Conservation (phyloP, 1,140 invertebrate species). For the Achroia grisella region DNA sequence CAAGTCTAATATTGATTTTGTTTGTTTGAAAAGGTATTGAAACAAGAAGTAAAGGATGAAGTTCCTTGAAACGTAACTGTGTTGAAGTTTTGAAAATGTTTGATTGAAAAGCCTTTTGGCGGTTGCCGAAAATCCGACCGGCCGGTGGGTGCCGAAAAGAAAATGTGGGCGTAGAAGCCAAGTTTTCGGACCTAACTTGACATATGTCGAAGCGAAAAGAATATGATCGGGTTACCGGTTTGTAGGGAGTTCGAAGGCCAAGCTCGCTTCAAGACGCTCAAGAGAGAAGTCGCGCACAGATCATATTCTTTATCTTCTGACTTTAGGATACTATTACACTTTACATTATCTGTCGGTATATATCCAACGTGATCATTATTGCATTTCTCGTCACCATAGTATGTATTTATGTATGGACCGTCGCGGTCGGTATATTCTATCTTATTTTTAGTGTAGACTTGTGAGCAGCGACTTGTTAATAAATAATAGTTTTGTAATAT, state of each 20-base stretch:
- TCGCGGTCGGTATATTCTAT: constrained; percentile 6
- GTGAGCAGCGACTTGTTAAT: constrained; percentile 67
- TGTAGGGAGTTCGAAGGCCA: constrained; percentile 29
- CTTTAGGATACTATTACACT: constrained; percentile 15
- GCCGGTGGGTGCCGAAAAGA: constrained; percentile 37
- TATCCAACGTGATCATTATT: constrained; percentile 30
- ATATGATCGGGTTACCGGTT: constrained; percentile 50
- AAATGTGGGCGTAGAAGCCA: constrained; percentile 34
- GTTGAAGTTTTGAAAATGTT: constrained; percentile 71
- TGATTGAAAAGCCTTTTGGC: constrained; percentile 57
- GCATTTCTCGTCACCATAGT: constrained; percentile 46
- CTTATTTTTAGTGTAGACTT: constrained; percentile 56
- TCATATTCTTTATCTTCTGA: constrained; percentile 64
- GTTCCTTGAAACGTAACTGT: constrained; percentile 71
- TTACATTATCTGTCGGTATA: constrained; percentile 2
- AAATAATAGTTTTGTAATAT: constrained; percentile 65
- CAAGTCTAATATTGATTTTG: constrained; percentile 75
- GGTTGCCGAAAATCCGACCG: constrained; percentile 43
- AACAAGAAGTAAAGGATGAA: constrained; percentile 76
- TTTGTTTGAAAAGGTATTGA: constrained; percentile 76
- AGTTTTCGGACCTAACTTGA: constrained; percentile 30
- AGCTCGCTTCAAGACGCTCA: constrained; percentile 37
- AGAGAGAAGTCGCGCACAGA: constrained; percentile 49
- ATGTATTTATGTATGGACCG: constrained; percentile 37
- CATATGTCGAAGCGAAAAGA: constrained; percentile 44